Evolutionary conservation across 2,113 vertebrate species (phyloP).

Genomic region (Vidua chalybeata): DNA sequence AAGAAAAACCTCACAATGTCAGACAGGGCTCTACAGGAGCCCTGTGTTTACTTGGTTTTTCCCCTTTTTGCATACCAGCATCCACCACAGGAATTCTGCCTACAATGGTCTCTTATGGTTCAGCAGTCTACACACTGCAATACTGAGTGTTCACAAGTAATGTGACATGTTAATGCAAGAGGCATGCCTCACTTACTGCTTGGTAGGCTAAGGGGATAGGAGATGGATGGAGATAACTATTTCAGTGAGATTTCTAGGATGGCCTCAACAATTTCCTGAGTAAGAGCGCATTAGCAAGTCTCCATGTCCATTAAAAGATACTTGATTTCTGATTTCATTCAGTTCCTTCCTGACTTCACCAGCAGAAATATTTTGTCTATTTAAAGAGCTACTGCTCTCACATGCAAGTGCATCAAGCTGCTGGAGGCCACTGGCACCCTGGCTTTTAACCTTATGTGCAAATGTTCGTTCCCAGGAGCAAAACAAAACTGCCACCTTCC

Average conservation of each 20-base stretch:
- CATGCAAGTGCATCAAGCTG: background rate
- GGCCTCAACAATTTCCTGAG: background rate
- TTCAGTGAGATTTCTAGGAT: background rate
- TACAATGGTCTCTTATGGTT: background rate
- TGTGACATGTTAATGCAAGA: background rate
- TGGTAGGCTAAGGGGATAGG: background rate
- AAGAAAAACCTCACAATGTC: background rate
- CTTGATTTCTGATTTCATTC: background rate
- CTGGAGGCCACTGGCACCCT: background rate
- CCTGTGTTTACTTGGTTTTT: background rate
- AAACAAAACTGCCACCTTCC: background rate
- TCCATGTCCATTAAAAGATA: background rate
- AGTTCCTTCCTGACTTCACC: background rate
- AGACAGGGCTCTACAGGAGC: background rate
- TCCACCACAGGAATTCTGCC: constrained; percentile 13
- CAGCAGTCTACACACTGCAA: background rate
- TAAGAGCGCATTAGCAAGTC: background rate
- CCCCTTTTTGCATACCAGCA: background rate
- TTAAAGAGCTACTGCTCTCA: background rate
- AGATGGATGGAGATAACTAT: background rate
- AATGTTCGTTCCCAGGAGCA: background rate
- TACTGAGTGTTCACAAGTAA: background rate
- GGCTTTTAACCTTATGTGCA: background rate
- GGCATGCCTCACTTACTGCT: background rate
- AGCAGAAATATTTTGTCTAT: background rate